Evolutionary conservation across 1,140 invertebrate genomes (phyloP).

Genomic region (Drosophila pseudoobscura): DNA sequence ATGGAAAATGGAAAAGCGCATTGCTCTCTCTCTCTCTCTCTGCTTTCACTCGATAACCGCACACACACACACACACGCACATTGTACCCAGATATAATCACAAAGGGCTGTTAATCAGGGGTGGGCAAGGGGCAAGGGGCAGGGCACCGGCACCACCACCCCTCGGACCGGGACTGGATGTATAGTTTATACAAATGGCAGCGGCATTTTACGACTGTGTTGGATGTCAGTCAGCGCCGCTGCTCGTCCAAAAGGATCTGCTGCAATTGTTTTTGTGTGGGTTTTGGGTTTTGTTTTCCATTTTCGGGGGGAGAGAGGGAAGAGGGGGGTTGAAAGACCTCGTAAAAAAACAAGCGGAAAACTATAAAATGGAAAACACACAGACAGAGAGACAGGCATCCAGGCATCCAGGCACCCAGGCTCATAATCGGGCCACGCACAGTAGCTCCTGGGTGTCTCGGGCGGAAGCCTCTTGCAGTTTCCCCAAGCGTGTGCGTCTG

Average conservation of each 20-base stretch:
- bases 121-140: constrained; percentile 6
- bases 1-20: constrained; percentile 52
- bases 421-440: constrained; percentile 41
- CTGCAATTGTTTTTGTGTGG: constrained; percentile 73
- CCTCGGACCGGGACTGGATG: constrained; percentile 20
- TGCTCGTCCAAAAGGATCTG: constrained; percentile 55
- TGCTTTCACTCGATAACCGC: constrained; percentile 61
- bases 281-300: constrained; percentile 28
- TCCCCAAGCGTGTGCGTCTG: constrained; percentile 32
- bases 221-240: constrained; percentile 62
- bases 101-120: constrained; percentile 69
- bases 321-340: constrained; percentile 66
- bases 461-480: constrained; percentile 54
- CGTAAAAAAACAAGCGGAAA: constrained; percentile 75
- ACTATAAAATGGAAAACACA: constrained; percentile 80
- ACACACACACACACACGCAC: constrained; percentile 18
- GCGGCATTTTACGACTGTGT: constrained; percentile 75
- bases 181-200: constrained; percentile 62
- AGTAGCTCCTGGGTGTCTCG: constrained; percentile 42
- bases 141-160: constrained; percentile 29
- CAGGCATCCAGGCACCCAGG: constrained; percentile 27
- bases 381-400: constrained; percentile 26
- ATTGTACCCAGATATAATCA: constrained; percentile 36
- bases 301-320: not conserved
- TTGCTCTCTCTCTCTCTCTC: constrained; percentile 25